Evolutionary conservation across 2,113 vertebrate species (phyloP), one percentile per base, ranked within the genome.

Genomic region (Calidris pygmaea): DNA sequence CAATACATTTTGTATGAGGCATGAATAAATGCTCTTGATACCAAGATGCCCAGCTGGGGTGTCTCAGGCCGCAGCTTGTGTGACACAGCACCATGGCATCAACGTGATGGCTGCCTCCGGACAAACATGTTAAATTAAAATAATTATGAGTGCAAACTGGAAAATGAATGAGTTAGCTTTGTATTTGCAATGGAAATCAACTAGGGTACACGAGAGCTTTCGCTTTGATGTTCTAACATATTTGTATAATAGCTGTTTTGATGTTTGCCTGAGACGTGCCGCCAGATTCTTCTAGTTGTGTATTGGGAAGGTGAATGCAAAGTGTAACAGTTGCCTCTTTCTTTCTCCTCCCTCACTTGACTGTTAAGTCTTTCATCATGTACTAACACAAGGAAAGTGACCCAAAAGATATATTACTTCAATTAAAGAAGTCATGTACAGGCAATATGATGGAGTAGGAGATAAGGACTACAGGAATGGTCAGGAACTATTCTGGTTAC

Each of bases 171-270:
- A 91, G 81, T 76, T 89, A 70, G 87, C 71, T 89, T 78, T 80
- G 62, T 76, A 95, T 96, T 95, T 96, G 92, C 91, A 96, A 96
- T 89, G 92, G 91, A 96, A 96, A 96, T 93, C 81, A 96, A 70
- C 71, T 34, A 72, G 58, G 45, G 58, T 77, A 76, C 87, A 58
- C 0, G 2, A 92, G 58, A 95, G 94, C 74, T 85, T 96, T 95
- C 3, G 2, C 89, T 96, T 77, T 94, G 86, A 97, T 95, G 71
- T 93, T 92, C 59, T 63, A 62, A 37, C 45, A 26, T 63, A 89
- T 76, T 95, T 80, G 74, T 95, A 34, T 79, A 95, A 94, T 70
- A 73, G 70, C 77, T 95, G 84, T 89, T 96, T 92, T 94, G 85
- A 93, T 93, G 86, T 60, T 85, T 95, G 66, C 67, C 80, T 73